These are phyloP conservation scores for Lobophora halterata DNA, from an alignment of 2,888 invertebrate genomes.

Conservation along the genomic window DNA sequence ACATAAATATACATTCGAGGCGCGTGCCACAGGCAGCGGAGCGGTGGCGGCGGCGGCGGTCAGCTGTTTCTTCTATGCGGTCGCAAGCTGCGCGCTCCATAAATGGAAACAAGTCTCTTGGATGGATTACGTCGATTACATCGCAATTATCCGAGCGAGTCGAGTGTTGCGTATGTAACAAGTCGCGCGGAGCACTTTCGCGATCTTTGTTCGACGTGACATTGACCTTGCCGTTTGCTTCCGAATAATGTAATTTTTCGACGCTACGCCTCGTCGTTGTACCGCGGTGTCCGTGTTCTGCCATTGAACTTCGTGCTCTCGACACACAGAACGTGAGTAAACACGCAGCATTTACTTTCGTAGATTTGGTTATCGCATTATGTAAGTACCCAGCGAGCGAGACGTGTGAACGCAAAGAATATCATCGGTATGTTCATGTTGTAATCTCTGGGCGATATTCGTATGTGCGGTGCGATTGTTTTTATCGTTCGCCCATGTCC, in stretches of 20 bases:
- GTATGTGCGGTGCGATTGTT: conserved; percentile 58
- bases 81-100: conserved; percentile 74
- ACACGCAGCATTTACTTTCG: conserved; percentile 46
- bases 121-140: conserved; percentile 78
- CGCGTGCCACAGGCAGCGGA: conserved; percentile 76
- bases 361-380: conserved; percentile 50
- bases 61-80: conserved; percentile 77
- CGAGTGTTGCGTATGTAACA: conserved; percentile 53
- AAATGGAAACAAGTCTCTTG: conserved; percentile 71
- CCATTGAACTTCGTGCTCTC: conserved; percentile 54
- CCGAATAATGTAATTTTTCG: conserved; percentile 63
- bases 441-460: conserved; percentile 43
- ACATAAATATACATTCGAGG: conserved; percentile 73
- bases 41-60: too few species aligned
- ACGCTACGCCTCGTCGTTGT: too few species aligned
- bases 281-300: conserved; percentile 59
- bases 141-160: conserved; percentile 71
- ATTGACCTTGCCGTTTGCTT: conserved; percentile 63
- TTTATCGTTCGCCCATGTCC: conserved; percentile 56
- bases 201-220: conserved; percentile 72
- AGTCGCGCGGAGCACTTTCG: conserved; percentile 75
- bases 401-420: conserved; percentile 35
- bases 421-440: conserved; percentile 46
- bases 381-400: conserved; percentile 38
- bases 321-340: conserved; percentile 46